Base-by-base conservation (phyloP, 2,888 invertebrate species). In the Erpobdella octoculata region DNA sequence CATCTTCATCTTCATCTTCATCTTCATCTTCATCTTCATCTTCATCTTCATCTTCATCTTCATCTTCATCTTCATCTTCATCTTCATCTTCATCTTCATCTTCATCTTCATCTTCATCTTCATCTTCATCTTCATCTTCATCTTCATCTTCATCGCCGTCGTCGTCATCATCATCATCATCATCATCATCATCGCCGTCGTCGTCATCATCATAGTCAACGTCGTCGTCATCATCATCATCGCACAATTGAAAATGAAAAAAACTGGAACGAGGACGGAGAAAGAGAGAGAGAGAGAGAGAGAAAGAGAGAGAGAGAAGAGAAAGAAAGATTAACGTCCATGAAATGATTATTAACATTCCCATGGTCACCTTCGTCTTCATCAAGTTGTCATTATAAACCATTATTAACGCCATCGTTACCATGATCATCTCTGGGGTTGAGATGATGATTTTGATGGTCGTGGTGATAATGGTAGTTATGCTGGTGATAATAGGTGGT, bases 111-210 rank as follows among this genome's bases (percentile, higher is more conserved):
- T n/a, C n/a, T n/a, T n/a, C n/a, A n/a, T n/a, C n/a, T n/a, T n/a
- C n/a, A n/a, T n/a, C n/a, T n/a, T n/a, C n/a, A n/a, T n/a, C n/a
- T n/a, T n/a, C n/a, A n/a, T n/a, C n/a, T n/a, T 48, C 48, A 12
- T 48, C 5, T 5, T 5, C 12, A 25, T 48, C 48, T 21, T 25
- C 48, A 48, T 48, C 48, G 12, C 25, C 12, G 12, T 48, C 48
- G 12, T 48, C 48, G 48, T 48, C 48, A 53, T 53, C 53, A 53
- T 53, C 18, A 53, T n/a, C 53, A 12, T 53, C 53, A n/a, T n/a
- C 53, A n/a, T 53, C 53, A n/a, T 53, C 6, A 53, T 53, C 53
- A 8, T 12, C 53, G 15, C 28, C 53, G 18, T 53, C 53, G 21
- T 53, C 53, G 21, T n/a, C 53, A n/a, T 53, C 53, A 12, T 53